These are phyloP conservation scores for Harmothoe impar DNA, from an alignment of 2,888 invertebrate genomes.

Conservation along the genomic window DNA sequence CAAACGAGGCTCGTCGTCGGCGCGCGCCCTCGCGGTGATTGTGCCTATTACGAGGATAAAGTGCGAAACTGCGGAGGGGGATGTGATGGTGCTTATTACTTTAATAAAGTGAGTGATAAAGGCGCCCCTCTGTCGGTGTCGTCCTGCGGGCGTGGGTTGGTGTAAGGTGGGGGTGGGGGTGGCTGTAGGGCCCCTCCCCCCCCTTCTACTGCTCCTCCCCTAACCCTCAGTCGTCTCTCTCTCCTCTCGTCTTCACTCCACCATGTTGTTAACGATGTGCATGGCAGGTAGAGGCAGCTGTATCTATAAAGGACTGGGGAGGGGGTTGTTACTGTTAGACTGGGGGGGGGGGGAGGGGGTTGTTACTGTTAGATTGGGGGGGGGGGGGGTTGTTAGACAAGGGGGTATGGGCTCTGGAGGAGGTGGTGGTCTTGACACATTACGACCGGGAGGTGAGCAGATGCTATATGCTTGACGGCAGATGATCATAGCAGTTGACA, in stretches of 20 bases:
- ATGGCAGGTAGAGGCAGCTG: background rate
- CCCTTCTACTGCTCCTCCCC: background rate
- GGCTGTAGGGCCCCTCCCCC: background rate
- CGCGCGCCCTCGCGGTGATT: slow-evolving; percentile 34
- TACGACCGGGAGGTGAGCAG: too few relatives aligned
- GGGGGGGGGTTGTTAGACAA: background rate
- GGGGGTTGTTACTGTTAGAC: background rate
- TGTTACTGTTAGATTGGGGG: background rate
- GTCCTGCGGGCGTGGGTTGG: background rate
- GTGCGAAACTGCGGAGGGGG: slow-evolving; percentile 53
- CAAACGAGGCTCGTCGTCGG: slow-evolving; percentile 48
- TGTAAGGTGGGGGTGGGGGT: background rate
- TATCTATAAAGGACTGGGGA: background rate
- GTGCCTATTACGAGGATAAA: slow-evolving; percentile 57
- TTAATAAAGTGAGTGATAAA: slow-evolving; percentile 47
- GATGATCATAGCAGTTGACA: too few relatives aligned
- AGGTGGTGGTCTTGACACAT: too few relatives aligned
- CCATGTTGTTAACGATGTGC: background rate
- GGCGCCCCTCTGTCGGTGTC: background rate
- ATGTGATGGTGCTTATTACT: slow-evolving; percentile 60
- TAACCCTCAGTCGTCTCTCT: background rate
- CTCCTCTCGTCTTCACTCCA: background rate
- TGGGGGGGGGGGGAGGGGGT: background rate
- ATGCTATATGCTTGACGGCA: too few relatives aligned
- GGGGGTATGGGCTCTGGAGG: too few relatives aligned